phyloP scores from a whole-genome alignment of 2,888 invertebrate genomes.

The Drosophila pseudotakahashii region DNA sequence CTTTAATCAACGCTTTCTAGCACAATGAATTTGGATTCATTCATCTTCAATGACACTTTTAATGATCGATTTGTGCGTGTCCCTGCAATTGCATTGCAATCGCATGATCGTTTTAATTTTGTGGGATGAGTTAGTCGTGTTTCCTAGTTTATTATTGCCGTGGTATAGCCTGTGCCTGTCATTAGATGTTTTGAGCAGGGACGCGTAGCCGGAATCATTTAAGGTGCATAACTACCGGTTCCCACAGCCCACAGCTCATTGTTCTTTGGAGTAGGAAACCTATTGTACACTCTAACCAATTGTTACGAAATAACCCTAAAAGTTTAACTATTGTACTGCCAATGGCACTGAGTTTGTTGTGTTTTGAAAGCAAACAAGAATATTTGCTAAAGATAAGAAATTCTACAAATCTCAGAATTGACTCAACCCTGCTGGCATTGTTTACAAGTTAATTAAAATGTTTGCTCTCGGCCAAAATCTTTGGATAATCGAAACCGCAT shows the following conservation, averaged over 20 bases:
- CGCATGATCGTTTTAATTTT: not conserved
- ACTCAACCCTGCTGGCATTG: slow-evolving; percentile 14
- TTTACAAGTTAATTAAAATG: slow-evolving; percentile 28
- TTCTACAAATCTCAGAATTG: slow-evolving; percentile 3
- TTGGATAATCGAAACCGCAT: slow-evolving; percentile 2
- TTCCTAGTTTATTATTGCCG: slow-evolving; percentile 11
- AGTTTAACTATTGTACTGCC: slow-evolving; percentile 20
- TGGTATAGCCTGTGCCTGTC: not conserved
- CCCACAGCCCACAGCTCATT: slow-evolving; percentile 25
- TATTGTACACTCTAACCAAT: not conserved
- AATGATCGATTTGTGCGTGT: slow-evolving; percentile 16
- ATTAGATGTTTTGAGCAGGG: slow-evolving; percentile 10
- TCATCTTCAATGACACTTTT: not conserved
- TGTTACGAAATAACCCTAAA: slow-evolving; percentile 7
- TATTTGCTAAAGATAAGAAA: slow-evolving; percentile 21
- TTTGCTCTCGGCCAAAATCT: slow-evolving; percentile 8
- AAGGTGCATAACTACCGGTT: slow-evolving; percentile 2
- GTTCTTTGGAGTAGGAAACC: slow-evolving; percentile 17
- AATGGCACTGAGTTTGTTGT: slow-evolving; percentile 11
- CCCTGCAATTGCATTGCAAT: not conserved
- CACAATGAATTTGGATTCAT: slow-evolving; percentile 1
- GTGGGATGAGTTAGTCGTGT: not conserved
- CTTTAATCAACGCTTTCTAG: not conserved
- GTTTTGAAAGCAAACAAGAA: slow-evolving; percentile 17
- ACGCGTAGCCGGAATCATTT: slow-evolving; percentile 8